phyloP scores from a whole-genome alignment of 2,888 invertebrate genomes.

The Campoletis raptor region DNA sequence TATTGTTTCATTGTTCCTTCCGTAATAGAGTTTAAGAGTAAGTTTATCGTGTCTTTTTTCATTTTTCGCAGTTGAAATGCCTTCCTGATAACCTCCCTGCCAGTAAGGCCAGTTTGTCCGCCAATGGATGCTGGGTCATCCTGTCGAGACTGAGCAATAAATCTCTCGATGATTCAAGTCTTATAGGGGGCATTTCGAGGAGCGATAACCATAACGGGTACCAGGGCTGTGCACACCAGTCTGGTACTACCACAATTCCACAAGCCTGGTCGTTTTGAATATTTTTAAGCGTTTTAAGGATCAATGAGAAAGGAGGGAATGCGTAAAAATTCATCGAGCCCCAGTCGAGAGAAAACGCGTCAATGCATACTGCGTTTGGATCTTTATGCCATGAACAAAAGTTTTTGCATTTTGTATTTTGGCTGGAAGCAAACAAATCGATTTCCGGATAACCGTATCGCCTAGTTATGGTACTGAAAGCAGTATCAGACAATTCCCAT shows the following conservation, averaged over 20 bases:
- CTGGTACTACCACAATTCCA: slow-evolving; percentile 76
- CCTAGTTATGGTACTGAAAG: slow-evolving; percentile 27
- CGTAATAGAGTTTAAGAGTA: slow-evolving; percentile 55
- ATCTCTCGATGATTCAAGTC: slow-evolving; percentile 64
- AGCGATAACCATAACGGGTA: slow-evolving; percentile 70
- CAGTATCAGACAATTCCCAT: no score
- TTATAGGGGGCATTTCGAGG: slow-evolving; percentile 19
- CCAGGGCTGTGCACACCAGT: slow-evolving; percentile 76
- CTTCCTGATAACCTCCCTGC: slow-evolving; percentile 73
- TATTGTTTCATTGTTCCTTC: slow-evolving; percentile 65
- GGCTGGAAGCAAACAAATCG: slow-evolving; percentile 54
- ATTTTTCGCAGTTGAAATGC: slow-evolving; percentile 54
- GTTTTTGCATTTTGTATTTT: slow-evolving; percentile 49
- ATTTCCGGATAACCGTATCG: slow-evolving; percentile 51
- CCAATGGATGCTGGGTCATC: slow-evolving; percentile 70
- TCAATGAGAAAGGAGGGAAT: slow-evolving; percentile 65
- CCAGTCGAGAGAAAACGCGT: slow-evolving; percentile 44
- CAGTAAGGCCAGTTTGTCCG: slow-evolving; percentile 59
- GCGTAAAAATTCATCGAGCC: slow-evolving; percentile 57
- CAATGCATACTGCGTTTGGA: slow-evolving; percentile 24
- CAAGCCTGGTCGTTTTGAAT: slow-evolving; percentile 72
- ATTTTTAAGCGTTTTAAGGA: slow-evolving; percentile 63
- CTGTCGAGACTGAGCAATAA: slow-evolving; percentile 73
- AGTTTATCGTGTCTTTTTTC: slow-evolving; percentile 54
- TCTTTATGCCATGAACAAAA: slow-evolving; percentile 41